Conservation (phyloP, 2,888 invertebrate species). For the Stenoptilia bipunctidactyla region DNA sequence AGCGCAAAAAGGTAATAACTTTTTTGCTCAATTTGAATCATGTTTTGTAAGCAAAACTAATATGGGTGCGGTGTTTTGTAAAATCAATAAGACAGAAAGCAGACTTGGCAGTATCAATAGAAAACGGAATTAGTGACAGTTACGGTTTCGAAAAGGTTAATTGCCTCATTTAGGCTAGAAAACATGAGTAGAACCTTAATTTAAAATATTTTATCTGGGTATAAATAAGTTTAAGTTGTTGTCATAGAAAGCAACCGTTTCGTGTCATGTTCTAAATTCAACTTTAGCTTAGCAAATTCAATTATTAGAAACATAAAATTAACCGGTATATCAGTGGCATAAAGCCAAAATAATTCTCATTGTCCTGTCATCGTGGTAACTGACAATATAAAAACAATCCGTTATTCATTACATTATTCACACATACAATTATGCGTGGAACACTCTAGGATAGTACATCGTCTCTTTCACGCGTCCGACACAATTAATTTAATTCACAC, state of each 20-base stretch:
- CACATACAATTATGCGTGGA: slow-evolving; percentile 47
- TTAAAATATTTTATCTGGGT: no score
- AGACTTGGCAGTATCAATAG: slow-evolving; percentile 19
- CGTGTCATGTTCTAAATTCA: no score
- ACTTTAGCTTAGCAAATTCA: no score
- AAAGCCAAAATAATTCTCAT: slow-evolving; percentile 49
- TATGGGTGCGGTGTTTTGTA: slow-evolving; percentile 26
- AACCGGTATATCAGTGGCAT: slow-evolving; percentile 19
- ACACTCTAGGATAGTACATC: slow-evolving; percentile 32
- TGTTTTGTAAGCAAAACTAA: slow-evolving; percentile 9
- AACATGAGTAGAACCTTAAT: slow-evolving; percentile 16
- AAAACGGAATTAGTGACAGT: slow-evolving; percentile 29
- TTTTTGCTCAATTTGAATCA: no score
- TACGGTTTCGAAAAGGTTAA: slow-evolving; percentile 18
- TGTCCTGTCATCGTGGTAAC: slow-evolving; percentile 62
- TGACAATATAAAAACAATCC: slow-evolving; percentile 65
- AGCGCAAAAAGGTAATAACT: no score
- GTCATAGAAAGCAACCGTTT: no score
- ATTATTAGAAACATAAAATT: no score
- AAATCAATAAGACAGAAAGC: slow-evolving; percentile 30
- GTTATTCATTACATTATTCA: slow-evolving; percentile 56
- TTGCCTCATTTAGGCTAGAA: slow-evolving; percentile 21
- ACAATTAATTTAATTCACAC: slow-evolving; percentile 47
- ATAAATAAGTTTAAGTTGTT: no score
- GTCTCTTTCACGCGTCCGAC: slow-evolving; percentile 33